Evolutionary conservation across 2,888 invertebrate species (phyloP).

Genomic region (Tetragnatha montana): DNA sequence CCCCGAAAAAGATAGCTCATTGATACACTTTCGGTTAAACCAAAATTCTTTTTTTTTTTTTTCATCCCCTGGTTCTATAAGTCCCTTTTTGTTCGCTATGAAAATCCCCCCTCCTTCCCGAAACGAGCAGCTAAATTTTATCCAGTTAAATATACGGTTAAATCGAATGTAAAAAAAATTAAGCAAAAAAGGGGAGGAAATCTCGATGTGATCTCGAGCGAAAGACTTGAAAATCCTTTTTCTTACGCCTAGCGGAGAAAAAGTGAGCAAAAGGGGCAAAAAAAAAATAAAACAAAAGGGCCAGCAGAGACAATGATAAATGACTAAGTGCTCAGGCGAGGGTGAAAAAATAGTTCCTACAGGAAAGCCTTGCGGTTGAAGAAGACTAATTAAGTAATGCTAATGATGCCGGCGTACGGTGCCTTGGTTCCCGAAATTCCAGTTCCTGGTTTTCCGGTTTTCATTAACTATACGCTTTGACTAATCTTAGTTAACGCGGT

Average conservation of each 20-base stretch:
- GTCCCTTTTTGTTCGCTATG: not conserved
- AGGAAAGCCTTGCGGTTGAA: conserved; percentile 42
- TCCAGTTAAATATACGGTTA: conserved; percentile 50
- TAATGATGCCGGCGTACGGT: conserved; percentile 52
- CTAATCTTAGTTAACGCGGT: conserved; percentile 50
- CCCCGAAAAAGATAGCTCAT: not conserved
- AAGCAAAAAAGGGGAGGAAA: not conserved
- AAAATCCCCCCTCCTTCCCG: conserved; percentile 33
- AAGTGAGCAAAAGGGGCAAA: not conserved
- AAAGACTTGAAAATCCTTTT: conserved; percentile 43
- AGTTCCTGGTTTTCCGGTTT: conserved; percentile 20
- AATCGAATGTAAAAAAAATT: conserved; percentile 46
- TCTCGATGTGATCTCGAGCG: conserved; percentile 21
- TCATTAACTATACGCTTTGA: conserved; percentile 52
- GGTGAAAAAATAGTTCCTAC: not conserved
- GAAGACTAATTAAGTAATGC: conserved; percentile 58
- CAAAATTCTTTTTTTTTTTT: not conserved
- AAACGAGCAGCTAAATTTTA: conserved; percentile 49
- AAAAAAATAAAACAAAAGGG: not conserved
- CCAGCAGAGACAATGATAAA: conserved; percentile 59
- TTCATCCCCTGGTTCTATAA: not conserved
- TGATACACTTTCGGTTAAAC: not conserved
- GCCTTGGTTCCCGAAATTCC: conserved; percentile 40
- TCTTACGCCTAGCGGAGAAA: conserved; percentile 20
- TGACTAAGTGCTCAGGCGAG: conserved; percentile 14